These are phyloP conservation scores for Pandemis corylana DNA, from an alignment of 2,888 invertebrate genomes.

Conservation along the genomic window DNA sequence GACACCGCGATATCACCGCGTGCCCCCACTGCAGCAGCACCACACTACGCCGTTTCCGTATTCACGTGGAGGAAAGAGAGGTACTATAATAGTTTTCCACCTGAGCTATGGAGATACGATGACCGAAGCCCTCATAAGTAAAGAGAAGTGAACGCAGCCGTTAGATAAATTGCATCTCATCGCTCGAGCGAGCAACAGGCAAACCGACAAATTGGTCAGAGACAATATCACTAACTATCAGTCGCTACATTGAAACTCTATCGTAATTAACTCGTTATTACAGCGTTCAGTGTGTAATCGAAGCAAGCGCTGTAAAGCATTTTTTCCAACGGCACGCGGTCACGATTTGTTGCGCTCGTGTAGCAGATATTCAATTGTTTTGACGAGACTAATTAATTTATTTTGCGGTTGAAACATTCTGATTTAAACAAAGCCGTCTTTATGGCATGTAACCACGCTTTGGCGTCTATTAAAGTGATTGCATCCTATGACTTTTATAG, in stretches of 20 bases:
- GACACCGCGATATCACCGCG: constrained; percentile 28
- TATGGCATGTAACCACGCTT: constrained; percentile 34
- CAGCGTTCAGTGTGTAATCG: constrained; percentile 71
- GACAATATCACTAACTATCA: constrained; percentile 67
- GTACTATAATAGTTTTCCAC: background rate
- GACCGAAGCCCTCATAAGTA: background rate
- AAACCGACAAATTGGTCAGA: constrained; percentile 45
- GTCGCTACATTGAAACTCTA: constrained; percentile 45
- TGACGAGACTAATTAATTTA: constrained; percentile 71
- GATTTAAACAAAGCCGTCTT: constrained; percentile 57
- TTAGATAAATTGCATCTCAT: background rate
- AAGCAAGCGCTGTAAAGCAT: constrained; percentile 56
- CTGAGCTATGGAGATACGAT: background rate
- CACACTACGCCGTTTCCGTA: background rate
- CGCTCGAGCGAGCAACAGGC: background rate
- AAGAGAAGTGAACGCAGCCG: background rate
- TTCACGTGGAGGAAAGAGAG: background rate
- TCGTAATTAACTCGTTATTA: constrained; percentile 62
- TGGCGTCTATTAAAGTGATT: constrained; percentile 26
- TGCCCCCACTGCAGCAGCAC: background rate
- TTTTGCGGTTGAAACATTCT: constrained; percentile 54
- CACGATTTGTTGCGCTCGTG: constrained; percentile 66
- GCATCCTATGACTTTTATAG: constrained; percentile 7
- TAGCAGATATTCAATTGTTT: constrained; percentile 70
- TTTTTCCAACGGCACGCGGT: constrained; percentile 64